Evolutionary conservation across 2,888 invertebrate genomes (phyloP).

Genomic region (Troilus luridus): DNA sequence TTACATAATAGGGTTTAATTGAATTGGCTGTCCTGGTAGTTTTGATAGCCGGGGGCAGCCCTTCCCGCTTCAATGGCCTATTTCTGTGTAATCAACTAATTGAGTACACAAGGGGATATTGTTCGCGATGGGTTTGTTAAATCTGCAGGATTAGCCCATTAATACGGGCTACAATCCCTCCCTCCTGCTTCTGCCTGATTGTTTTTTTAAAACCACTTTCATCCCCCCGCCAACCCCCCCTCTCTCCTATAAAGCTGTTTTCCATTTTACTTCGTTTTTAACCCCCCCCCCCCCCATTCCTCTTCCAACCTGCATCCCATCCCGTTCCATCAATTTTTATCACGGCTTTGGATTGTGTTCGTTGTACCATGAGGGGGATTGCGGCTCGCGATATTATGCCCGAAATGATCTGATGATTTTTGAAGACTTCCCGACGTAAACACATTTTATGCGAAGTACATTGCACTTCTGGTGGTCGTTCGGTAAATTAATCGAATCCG

Average conservation of each 20-base stretch:
- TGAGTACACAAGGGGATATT: conserved; percentile 62
- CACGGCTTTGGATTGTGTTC: conserved; percentile 27
- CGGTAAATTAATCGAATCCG: too few relatives aligned
- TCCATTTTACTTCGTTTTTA: conserved; percentile 49
- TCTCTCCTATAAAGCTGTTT: conserved; percentile 41
- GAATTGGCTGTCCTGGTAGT: conserved; percentile 45
- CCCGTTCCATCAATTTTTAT: conserved; percentile 37
- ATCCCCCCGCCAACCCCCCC: not conserved
- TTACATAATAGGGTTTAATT: conserved; percentile 58
- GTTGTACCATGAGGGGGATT: conserved; percentile 27
- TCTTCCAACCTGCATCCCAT: conserved; percentile 20
- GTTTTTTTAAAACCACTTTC: conserved; percentile 53
- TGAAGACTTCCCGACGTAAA: not conserved
- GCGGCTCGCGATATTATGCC: not conserved
- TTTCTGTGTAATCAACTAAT: conserved; percentile 65
- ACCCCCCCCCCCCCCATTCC: not conserved
- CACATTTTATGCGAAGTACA: not conserved
- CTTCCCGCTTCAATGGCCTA: conserved; percentile 54
- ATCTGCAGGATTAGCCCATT: conserved; percentile 59
- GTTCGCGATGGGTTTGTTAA: conserved; percentile 57
- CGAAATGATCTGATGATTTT: conserved; percentile 29
- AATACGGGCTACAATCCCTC: conserved; percentile 9
- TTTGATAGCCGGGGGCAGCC: conserved; percentile 42
- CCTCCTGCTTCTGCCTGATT: conserved; percentile 13
- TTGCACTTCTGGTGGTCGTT: too few relatives aligned